Evolutionary conservation across 1,140 invertebrate genomes (phyloP).

Genomic region (Macrosteles quadrilineatus): DNA sequence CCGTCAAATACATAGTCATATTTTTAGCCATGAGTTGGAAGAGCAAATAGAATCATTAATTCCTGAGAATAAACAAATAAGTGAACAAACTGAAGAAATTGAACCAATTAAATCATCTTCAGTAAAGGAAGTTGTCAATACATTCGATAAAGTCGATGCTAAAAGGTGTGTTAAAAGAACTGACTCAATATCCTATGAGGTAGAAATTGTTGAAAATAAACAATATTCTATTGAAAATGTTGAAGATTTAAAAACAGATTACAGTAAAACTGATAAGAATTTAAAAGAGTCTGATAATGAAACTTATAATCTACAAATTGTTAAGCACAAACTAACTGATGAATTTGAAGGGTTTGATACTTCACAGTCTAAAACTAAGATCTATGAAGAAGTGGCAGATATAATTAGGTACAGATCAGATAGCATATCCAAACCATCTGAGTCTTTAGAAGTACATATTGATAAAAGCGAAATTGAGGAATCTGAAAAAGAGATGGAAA

Average conservation of each 20-base stretch:
- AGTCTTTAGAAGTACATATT: constrained; percentile 54
- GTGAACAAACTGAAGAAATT: constrained; percentile 30
- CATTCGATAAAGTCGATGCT: constrained; percentile 33
- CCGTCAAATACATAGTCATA: constrained; percentile 49
- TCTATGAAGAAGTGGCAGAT: constrained; percentile 36
- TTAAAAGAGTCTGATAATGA: too few relatives aligned
- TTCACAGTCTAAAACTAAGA: background rate
- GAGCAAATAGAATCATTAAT: constrained; percentile 49
- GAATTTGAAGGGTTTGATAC: background rate
- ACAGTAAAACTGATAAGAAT: constrained; percentile 15
- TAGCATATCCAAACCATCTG: constrained; percentile 48
- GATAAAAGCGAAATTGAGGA: constrained; percentile 57
- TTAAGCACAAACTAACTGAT: background rate
- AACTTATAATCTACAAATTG: too few relatives aligned
- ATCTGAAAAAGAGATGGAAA: constrained; percentile 51
- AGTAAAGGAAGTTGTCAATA: constrained; percentile 18
- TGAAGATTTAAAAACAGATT: background rate
- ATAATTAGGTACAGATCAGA: constrained; percentile 46
- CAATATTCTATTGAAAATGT: constrained; percentile 2
- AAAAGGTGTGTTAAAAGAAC: constrained; percentile 33
- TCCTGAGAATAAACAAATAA: constrained; percentile 42
- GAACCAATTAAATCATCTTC: constrained; percentile 30
- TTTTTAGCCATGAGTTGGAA: constrained; percentile 49
- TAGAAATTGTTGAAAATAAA: constrained; percentile 29
- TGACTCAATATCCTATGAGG: constrained; percentile 34